Percentiles rank a stretch among this genome's conserved stretches.
Conservation (phyloP, 2,797 vertebrate species). For the Chelonia mydas region DNA sequence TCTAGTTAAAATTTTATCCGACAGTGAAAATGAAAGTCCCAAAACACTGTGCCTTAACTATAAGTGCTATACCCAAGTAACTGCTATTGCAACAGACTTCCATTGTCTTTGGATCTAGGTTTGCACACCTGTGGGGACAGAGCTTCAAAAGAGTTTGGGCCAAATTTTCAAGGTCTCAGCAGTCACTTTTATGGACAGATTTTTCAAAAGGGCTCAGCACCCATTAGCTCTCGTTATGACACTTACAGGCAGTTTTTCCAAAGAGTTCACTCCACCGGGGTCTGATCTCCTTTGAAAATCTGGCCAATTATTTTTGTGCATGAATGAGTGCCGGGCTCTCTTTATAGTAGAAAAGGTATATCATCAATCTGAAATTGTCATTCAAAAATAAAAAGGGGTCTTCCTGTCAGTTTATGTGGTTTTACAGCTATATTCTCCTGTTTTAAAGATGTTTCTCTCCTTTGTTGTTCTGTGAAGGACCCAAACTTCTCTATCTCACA, state of each 20-base stretch:
- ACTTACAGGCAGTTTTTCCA: not conserved
- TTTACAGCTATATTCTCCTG: not conserved
- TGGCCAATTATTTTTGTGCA: not conserved
- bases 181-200: not conserved
- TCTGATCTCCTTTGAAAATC: not conserved
- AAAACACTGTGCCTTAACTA: not conserved
- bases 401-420: not conserved
- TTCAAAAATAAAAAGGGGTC: not conserved
- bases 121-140: not conserved
- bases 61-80: not conserved
- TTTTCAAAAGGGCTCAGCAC: not conserved
- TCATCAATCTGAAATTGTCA: not conserved
- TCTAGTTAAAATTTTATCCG: not conserved
- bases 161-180: not conserved
- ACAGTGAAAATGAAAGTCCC: not conserved
- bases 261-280: not conserved
- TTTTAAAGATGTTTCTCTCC: not conserved
- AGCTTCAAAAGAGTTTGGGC: not conserved
- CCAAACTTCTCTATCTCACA: not conserved
- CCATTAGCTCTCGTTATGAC: not conserved
- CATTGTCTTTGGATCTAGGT: not conserved
- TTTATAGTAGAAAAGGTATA: not conserved
- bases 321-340: too few species aligned
- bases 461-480: not conserved
- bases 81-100: not conserved